phyloP scores from a whole-genome alignment of 2,113 vertebrate genomes.

The Brevimyrus niger region DNA sequence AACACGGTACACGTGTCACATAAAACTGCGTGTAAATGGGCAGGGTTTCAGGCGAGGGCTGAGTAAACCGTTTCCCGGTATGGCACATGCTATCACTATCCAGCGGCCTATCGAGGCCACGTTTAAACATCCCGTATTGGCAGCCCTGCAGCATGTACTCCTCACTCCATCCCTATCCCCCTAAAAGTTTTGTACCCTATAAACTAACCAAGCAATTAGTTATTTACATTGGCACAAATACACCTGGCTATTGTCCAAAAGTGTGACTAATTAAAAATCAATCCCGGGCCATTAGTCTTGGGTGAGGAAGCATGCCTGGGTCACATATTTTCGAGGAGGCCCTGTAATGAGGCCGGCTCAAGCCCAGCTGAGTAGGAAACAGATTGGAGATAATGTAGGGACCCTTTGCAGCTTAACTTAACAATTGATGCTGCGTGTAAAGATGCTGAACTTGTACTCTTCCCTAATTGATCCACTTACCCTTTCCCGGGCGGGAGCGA shows the following conservation, averaged over 20 bases:
- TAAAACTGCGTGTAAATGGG: neutral
- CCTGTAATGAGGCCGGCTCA: conserved; percentile 79
- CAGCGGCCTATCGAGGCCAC: neutral
- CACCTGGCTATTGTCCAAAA: conserved; percentile 85
- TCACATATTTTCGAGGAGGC: conserved; percentile 83
- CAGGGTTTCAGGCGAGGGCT: neutral
- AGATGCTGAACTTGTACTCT: conserved; percentile 97
- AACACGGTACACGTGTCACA: neutral
- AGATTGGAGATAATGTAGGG: conserved; percentile 85
- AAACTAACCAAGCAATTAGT: conserved; percentile 60
- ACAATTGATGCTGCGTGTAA: conserved; percentile 80
- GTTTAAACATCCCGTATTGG: neutral
- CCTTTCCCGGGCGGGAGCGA: conserved; percentile 71
- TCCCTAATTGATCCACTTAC: conserved; percentile 92
- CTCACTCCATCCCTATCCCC: conserved; percentile 19
- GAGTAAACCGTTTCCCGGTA: neutral
- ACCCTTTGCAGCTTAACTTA: conserved; percentile 73
- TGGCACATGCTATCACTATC: neutral
- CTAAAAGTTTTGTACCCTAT: conserved; percentile 40
- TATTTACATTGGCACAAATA: conserved; percentile 69
- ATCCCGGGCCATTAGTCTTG: conserved; percentile 89
- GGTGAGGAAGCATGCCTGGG: conserved; percentile 73
- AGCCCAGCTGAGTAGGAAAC: conserved; percentile 58
- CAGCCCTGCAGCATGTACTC: neutral
- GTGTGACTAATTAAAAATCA: conserved; percentile 99